Base-by-base conservation (phyloP, 2,113 vertebrate species). In the Natator depressus region DNA sequence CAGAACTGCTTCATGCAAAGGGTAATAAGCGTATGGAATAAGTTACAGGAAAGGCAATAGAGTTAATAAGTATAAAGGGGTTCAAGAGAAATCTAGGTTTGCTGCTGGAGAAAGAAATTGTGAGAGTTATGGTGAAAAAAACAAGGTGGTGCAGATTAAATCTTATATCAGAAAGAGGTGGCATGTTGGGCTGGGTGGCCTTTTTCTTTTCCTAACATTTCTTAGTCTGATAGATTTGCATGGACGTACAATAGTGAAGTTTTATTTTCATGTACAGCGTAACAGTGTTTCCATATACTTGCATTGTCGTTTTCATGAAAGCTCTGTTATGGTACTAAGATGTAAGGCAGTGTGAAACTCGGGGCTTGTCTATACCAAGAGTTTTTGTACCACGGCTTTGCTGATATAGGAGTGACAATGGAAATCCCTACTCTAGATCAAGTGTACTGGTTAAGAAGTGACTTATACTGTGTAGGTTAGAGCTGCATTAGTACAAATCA, bases 141-240 rank as follows among this genome's bases (percentile, higher is more conserved):
- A 88, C 89, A 82, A 91, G 90, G 29, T 95, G 89, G 80, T 94
- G 89, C 87, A 79, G 97, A 95, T 76, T 89, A 91, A 94, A 94
- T 57, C 97, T 96, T 96, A 93, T 91, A 11, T 94, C 92, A 95
- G 83, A 82, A 42, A 69, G 82, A 54, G 46, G 88, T 92, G 35
- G 46, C 53, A 1, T 42, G 90, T 88, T 95, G 93, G 93, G 87
- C 88, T 93, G 79, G 69, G 14, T 80, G 24, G 79, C 85, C 84
- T 91, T 87, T 91, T 51, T 93, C 16, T 3, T 87, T 75, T 90
- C 75, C 42, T 84, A 69, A 84, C 13, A 14, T 86, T 88, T 87
- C 42, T 92, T 84, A 88, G 93, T 95, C 85, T 19, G 80, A 80
- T 93, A 93, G 59, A 46, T 94, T 82, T n/a, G 5, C 47, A 17